Conservation (phyloP, 2,888 invertebrate genomes). For the Ormyrus labotus region DNA sequence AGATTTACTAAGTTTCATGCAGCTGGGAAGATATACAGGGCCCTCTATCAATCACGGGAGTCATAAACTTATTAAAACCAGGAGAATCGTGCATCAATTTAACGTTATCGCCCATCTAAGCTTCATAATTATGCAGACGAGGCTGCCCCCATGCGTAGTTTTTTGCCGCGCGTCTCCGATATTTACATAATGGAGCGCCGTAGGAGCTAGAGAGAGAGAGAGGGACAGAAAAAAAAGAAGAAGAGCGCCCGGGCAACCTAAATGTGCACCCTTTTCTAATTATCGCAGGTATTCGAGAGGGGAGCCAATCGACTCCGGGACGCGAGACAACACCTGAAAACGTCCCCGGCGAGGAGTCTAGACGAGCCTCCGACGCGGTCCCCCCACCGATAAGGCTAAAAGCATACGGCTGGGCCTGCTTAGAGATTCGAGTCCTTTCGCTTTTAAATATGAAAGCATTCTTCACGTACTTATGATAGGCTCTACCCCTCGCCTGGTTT, state of each 20-base stretch:
- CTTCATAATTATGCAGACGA: constrained; percentile 37
- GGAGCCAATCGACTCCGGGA: neutral
- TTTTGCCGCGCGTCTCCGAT: constrained; percentile 23
- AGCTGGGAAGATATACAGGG: neutral
- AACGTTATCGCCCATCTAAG: constrained; percentile 21
- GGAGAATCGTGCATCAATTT: constrained; percentile 9
- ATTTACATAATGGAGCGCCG: constrained; percentile 65
- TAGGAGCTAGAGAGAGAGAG: constrained; percentile 24
- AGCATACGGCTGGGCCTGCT: constrained; percentile 14
- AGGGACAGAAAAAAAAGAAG: constrained; percentile 49
- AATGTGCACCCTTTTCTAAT: constrained; percentile 65
- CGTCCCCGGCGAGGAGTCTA: constrained; percentile 27
- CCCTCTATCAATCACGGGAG: constrained; percentile 18
- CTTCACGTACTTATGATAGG: constrained; percentile 41
- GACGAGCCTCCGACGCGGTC: constrained; percentile 23
- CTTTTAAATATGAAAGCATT: constrained; percentile 52
- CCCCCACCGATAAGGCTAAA: constrained; percentile 44
- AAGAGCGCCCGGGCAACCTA: constrained; percentile 43
- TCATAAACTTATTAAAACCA: constrained; percentile 17
- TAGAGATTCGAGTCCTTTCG: neutral
- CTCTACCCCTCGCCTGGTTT: neutral
- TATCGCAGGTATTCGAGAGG: constrained; percentile 60
- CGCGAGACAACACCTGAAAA: constrained; percentile 21
- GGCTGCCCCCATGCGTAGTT: neutral
- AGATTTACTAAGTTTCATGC: constrained; percentile 7